These are phyloP conservation scores for Drosophila bunnanda DNA, from an alignment of 2,888 invertebrate genomes.

Conservation along the genomic window DNA sequence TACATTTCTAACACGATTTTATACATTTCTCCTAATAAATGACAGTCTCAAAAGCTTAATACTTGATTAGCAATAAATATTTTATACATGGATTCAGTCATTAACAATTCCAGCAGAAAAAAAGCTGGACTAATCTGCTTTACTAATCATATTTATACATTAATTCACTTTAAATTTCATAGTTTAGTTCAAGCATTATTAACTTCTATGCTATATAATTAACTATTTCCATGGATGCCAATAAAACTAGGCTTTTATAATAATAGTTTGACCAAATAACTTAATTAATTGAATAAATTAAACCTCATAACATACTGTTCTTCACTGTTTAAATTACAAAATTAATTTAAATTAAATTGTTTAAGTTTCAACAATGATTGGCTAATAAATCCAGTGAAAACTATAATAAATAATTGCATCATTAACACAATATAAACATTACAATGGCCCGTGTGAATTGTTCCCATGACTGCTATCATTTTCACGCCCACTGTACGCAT, in stretches of 20 bases:
- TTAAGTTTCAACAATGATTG: background rate
- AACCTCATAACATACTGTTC: background rate
- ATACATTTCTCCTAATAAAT: background rate
- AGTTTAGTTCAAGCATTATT: background rate
- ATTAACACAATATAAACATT: slow-evolving; percentile 3
- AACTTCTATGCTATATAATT: background rate
- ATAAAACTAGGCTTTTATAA: background rate
- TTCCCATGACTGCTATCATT: slow-evolving; percentile 9
- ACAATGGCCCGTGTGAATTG: slow-evolving; percentile 9
- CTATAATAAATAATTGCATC: background rate
- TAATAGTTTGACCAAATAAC: background rate
- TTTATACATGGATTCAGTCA: background rate
- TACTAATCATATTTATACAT: background rate
- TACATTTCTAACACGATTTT: background rate
- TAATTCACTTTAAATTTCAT: background rate
- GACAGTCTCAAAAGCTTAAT: background rate
- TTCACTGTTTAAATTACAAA: background rate
- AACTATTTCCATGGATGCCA: background rate
- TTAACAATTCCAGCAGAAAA: background rate
- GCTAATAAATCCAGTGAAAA: background rate
- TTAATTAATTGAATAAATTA: background rate
- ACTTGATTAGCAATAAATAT: background rate
- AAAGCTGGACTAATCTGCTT: background rate
- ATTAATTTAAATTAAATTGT: background rate
- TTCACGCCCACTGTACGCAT: slow-evolving; percentile 11